These are phyloP conservation scores for Nycticryphes semicollaris DNA, from an alignment of 2,113 vertebrate species.

Conservation along the genomic window DNA sequence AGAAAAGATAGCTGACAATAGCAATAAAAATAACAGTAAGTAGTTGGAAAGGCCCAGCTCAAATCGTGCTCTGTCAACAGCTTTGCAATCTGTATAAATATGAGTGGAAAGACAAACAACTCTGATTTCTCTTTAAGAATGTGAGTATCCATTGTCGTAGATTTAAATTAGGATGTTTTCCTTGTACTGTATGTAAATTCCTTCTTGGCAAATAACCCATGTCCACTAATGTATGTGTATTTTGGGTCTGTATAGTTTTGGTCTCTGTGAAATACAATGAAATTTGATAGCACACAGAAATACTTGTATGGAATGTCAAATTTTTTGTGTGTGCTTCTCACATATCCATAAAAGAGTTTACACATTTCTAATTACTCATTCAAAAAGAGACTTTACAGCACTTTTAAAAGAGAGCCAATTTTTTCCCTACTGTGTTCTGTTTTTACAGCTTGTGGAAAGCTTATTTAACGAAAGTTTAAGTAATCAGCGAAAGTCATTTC, in stretches of 20 bases:
- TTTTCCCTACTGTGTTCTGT: slow-evolving; percentile 64
- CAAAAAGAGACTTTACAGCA: slow-evolving; percentile 68
- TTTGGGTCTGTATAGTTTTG: slow-evolving; percentile 63
- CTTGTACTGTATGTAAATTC: slow-evolving; percentile 61
- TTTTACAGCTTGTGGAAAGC: slow-evolving; percentile 72
- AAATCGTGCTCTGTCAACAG: slow-evolving; percentile 52
- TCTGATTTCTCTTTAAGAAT: slow-evolving; percentile 64
- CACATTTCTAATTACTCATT: slow-evolving; percentile 72
- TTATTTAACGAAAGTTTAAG: slow-evolving; percentile 71
- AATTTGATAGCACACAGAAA: slow-evolving; percentile 66
- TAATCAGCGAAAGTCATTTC: slow-evolving; percentile 67
- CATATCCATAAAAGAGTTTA: slow-evolving; percentile 70
- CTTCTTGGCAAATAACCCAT: slow-evolving; percentile 61
- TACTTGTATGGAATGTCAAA: slow-evolving; percentile 53
- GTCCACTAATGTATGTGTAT: slow-evolving; percentile 64
- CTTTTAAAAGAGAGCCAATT: slow-evolving; percentile 67
- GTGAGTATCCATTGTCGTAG: slow-evolving; percentile 38
- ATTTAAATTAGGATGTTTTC: slow-evolving; percentile 56
- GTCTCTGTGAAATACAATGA: slow-evolving; percentile 57
- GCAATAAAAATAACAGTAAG: slow-evolving; percentile 48
- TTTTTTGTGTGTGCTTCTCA: slow-evolving; percentile 63
- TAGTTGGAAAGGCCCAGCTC: slow-evolving; percentile 39
- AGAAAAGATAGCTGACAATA: slow-evolving; percentile 47
- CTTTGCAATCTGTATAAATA: slow-evolving; percentile 67
- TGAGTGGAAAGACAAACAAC: slow-evolving; percentile 50